Conservation (phyloP, 2,113 vertebrate species). For the Heterochromis multidens region DNA sequence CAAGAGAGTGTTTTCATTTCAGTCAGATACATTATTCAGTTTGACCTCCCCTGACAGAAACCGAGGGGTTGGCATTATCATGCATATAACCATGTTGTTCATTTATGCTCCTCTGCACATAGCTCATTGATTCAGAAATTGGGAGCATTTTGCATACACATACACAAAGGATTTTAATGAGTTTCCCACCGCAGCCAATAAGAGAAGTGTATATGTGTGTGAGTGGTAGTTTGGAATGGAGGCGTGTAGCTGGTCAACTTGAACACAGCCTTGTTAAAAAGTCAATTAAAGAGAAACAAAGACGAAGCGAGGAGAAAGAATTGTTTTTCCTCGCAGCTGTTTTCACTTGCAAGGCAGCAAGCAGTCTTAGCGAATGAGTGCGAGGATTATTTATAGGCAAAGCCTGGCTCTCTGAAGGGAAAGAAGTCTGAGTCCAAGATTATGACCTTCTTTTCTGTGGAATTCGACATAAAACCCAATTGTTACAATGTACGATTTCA, state of each 20-base stretch:
- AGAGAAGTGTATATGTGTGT: constrained; percentile 6
- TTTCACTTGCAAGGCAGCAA: constrained; percentile 33
- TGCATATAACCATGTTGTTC: constrained; percentile 54
- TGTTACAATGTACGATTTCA: constrained; percentile 27
- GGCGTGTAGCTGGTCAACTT: constrained; percentile 55
- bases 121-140: constrained; percentile 51
- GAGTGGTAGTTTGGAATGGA: constrained; percentile 11
- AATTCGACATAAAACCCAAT: constrained; percentile 24
- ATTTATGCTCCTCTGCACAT: constrained; percentile 46
- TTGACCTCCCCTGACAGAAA: constrained; percentile 41
- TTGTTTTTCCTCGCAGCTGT: constrained; percentile 47
- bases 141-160: constrained; percentile 18
- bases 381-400: constrained; percentile 42
- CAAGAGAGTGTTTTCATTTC: constrained; percentile 26
- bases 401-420: constrained; percentile 21
- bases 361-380: constrained; percentile 32
- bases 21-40: constrained; percentile 27
- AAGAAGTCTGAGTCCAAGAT: constrained; percentile 25
- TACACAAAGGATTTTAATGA: constrained; percentile 53
- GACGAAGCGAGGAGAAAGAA: constrained; percentile 1
- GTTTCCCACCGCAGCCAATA: constrained; percentile 43
- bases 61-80: constrained; percentile 12
- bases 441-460: constrained; percentile 9
- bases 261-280: constrained; percentile 75
- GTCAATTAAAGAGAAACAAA: constrained; percentile 76